These are phyloP conservation scores for Drosophila ficusphila DNA, from an alignment of 1,140 invertebrate genomes.

Conservation along the genomic window DNA sequence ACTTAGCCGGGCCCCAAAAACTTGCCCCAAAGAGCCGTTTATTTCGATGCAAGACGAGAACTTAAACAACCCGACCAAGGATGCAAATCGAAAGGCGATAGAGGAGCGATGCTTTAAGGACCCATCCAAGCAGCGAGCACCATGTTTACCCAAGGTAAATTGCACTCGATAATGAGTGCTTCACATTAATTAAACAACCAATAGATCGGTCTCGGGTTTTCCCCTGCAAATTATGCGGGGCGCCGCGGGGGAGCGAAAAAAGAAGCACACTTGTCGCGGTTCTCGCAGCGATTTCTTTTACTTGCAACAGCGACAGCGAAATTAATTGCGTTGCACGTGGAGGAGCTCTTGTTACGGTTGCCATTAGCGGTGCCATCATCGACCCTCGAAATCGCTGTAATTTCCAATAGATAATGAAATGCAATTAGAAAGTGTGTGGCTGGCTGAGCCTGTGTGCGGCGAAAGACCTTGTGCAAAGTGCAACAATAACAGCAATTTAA, in stretches of 20 bases:
- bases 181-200: constrained; percentile 51
- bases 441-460: constrained; percentile 9
- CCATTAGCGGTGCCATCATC: constrained; percentile 42
- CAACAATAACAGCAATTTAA: constrained; percentile 74
- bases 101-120: constrained; percentile 21
- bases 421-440: constrained; percentile 67
- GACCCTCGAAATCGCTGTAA: constrained; percentile 53
- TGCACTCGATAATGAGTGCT: constrained; percentile 40
- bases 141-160: constrained; percentile 11
- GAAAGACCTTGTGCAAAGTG: constrained; percentile 33
- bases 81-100: constrained; percentile 37
- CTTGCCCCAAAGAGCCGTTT: constrained; percentile 55
- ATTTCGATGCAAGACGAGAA: constrained; percentile 42
- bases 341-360: constrained; percentile 40
- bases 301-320: constrained; percentile 34
- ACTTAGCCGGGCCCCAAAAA: constrained; percentile 38
- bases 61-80: constrained; percentile 27
- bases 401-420: constrained; percentile 76
- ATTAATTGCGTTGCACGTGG: constrained; percentile 65
- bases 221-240: constrained; percentile 28
- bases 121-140: too few species aligned
- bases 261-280: constrained; percentile 11
- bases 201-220: constrained; percentile 13
- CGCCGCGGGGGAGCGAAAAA: background rate
- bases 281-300: constrained; percentile 22